Base-by-base conservation (phyloP, 2,113 vertebrate species). In the Hiodon alosoides region DNA sequence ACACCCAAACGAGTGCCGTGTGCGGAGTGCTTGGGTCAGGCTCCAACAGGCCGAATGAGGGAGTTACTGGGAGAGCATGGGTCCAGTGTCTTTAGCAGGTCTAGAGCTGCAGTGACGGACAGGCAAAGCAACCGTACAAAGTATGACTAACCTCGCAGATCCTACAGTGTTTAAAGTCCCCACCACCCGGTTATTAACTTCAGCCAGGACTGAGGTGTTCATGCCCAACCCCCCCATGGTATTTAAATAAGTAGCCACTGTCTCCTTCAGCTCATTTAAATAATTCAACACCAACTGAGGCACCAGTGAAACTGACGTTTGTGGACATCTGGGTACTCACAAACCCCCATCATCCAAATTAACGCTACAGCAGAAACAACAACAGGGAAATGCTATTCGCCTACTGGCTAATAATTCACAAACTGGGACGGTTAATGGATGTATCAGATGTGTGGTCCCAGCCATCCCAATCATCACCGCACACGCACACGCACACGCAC, bases 331-430 rank as follows among this genome's bases (percentile, higher is more conserved):
- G 46, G 3, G 61, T 31, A 46, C 17, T 47, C 67, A 68, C 48
- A 48, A n/a, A 7, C 50, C 11, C 10, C 52, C 53, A 16, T 48
- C n/a, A 48, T 46, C 71, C 13, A 73, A 54, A 73, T n/a, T 64
- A 13, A 2, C 3, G 3, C 7, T 59, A 54, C 50, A 6, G 14
- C 48, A 65, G 14, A 54, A 31, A 17, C 47, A 54, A 50, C 10
- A 57, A 55, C 9, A 55, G 16, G 5, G 0, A 55, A 8, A 9
- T 70, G 3, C 5, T 11, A 46, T 13, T 48, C 57, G 59, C 57
- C 57, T 60, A 10, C 57, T 72, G 4, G 69, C 69, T 17, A 70
- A 72, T 65, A 71, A 53, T 76, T 71, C 17, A 76, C 8, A 61
- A 76, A 62, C 48, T 16, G 17, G 57, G 13, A 55, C 2, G 50